Conservation (phyloP, 2,797 vertebrate species). For the Decapterus maruadsi region DNA sequence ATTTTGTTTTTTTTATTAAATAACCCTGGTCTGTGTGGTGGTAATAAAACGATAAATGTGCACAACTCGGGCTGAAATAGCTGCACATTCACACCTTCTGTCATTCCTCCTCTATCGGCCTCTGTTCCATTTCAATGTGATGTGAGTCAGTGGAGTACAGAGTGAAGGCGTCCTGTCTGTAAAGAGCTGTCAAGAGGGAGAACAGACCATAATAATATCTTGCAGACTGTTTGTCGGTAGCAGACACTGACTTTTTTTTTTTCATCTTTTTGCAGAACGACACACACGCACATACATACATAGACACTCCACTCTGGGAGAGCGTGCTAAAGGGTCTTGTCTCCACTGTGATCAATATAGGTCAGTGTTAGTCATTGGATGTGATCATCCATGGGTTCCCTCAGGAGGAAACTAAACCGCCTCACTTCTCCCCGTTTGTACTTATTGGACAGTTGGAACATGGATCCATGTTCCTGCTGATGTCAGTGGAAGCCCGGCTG, state of each 20-base stretch:
- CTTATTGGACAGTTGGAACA: slow-evolving; percentile 49
- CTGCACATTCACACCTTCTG: slow-evolving; percentile 26
- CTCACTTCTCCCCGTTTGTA: slow-evolving; percentile 41
- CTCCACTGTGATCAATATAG: slow-evolving; percentile 68
- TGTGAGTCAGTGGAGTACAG: slow-evolving; percentile 45
- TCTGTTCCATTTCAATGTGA: slow-evolving; percentile 27
- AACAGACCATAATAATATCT: slow-evolving; percentile 47
- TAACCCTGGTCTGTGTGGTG: neutral
- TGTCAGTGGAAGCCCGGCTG: slow-evolving; percentile 45
- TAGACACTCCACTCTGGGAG: slow-evolving; percentile 28
- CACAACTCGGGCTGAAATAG: slow-evolving; percentile 27
- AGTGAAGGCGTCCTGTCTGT: slow-evolving; percentile 30
- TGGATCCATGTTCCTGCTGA: slow-evolving; percentile 49
- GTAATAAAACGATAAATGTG: slow-evolving; percentile 27
- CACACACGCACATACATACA: neutral
- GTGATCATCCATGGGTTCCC: slow-evolving; percentile 69
- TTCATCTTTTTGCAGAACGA: neutral
- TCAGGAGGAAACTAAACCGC: slow-evolving; percentile 55
- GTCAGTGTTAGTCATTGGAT: slow-evolving; percentile 65
- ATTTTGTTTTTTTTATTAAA: too few relatives aligned
- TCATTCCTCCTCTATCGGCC: slow-evolving; percentile 11
- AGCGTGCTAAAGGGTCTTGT: slow-evolving; percentile 52
- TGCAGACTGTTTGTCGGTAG: slow-evolving; percentile 17
- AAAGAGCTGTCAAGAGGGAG: slow-evolving; percentile 53
- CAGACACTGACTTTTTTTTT: neutral